These are phyloP conservation scores for Antennarius maculatus DNA, from an alignment of 2,797 vertebrate genomes.

Conservation along the genomic window DNA sequence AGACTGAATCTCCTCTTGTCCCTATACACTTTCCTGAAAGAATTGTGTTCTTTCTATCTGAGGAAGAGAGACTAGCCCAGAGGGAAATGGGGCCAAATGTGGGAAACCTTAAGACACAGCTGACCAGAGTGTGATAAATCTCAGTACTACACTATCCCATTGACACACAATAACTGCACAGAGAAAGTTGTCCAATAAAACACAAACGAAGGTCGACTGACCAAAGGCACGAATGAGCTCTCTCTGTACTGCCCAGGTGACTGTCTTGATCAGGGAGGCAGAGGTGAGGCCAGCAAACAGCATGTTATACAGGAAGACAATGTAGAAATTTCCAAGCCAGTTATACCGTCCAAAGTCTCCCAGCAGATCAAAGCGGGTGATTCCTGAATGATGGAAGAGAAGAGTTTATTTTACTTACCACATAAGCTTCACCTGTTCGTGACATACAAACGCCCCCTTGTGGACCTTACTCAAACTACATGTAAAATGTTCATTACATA, in stretches of 20 bases:
- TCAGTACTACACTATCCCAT: slow-evolving; percentile 19
- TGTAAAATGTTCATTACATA: slow-evolving; percentile 6
- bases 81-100: slow-evolving; percentile 76
- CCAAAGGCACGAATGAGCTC: slow-evolving; percentile 94
- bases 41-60: slow-evolving; percentile 87
- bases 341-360: slow-evolving; percentile 95
- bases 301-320: slow-evolving; percentile 95
- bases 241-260: slow-evolving; percentile 91
- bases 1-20: slow-evolving; percentile 78
- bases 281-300: slow-evolving; percentile 94
- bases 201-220: slow-evolving; percentile 73
- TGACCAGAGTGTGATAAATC: slow-evolving; percentile 50
- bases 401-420: slow-evolving; percentile 4
- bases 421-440: slow-evolving; percentile 4
- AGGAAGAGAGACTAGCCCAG: slow-evolving; percentile 85
- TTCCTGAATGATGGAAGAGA: slow-evolving; percentile 77
- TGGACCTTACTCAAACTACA: slow-evolving; percentile 62
- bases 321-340: slow-evolving; percentile 96
- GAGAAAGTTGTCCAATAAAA: neutral
- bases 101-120: slow-evolving; percentile 63
- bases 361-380: slow-evolving; percentile 95
- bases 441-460: slow-evolving; percentile 58
- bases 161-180: neutral
- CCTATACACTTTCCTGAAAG: slow-evolving; percentile 84
- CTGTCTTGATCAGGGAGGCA: slow-evolving; percentile 92